Conservation (phyloP, 2,113 vertebrate species). For the Rhinopithecus roxellana region DNA sequence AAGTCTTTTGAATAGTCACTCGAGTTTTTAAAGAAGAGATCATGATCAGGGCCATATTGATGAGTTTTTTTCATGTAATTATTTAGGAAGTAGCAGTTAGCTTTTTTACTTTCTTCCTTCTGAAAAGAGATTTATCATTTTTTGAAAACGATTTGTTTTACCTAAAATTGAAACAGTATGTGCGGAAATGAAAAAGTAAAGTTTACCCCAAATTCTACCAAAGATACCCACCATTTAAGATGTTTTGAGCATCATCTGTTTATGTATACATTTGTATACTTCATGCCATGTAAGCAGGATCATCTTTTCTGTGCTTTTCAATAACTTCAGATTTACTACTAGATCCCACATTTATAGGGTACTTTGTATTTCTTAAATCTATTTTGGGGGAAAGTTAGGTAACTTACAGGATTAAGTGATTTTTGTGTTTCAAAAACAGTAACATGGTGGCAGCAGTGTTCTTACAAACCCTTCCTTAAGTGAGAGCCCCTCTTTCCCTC, state of each 20-base stretch:
- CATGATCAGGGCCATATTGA: background rate
- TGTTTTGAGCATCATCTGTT: background rate
- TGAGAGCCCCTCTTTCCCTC: too few species aligned
- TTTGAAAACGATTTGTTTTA: conserved; percentile 7
- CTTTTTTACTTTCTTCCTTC: background rate
- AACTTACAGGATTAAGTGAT: background rate
- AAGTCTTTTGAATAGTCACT: background rate
- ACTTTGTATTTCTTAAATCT: background rate
- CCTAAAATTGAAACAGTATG: conserved; percentile 16
- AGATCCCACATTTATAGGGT: background rate
- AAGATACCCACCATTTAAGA: background rate
- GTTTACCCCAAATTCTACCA: background rate
- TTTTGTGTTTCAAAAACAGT: background rate
- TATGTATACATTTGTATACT: background rate
- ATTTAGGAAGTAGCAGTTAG: background rate
- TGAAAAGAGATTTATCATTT: background rate
- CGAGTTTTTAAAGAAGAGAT: background rate
- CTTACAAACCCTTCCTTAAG: background rate
- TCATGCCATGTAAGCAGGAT: background rate
- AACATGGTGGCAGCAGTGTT: background rate
- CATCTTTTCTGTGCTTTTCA: background rate
- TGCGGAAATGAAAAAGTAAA: background rate
- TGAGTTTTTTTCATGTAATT: background rate
- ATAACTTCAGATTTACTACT: background rate
- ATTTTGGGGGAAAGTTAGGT: background rate